Conservation (phyloP, 2,113 vertebrate genomes). For the Apus apus region DNA sequence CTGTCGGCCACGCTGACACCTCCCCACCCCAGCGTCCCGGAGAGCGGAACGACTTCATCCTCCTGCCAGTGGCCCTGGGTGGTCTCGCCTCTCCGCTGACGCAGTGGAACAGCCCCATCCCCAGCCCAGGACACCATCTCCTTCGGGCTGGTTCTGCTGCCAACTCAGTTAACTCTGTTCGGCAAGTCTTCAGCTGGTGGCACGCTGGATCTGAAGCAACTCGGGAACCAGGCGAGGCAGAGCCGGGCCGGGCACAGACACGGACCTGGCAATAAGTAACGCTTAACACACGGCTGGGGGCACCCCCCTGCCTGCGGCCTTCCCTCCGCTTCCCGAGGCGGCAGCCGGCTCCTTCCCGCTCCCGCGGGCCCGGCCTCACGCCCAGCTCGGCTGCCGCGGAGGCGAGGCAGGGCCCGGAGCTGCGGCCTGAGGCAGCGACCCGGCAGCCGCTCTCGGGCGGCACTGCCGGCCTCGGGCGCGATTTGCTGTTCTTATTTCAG, state of each 20-base stretch:
- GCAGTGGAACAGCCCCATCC: background rate
- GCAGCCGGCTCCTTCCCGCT: no score
- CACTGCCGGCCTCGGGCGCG: no score
- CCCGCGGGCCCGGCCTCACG: no score
- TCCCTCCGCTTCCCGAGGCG: rapidly evolving
- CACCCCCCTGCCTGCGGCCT: rapidly evolving
- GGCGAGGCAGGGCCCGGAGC: no score
- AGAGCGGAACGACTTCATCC: background rate
- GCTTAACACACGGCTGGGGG: rapidly evolving
- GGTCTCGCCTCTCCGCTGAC: rapidly evolving
- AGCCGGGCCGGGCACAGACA: background rate
- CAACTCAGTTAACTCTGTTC: background rate
- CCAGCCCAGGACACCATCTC: rapidly evolving
- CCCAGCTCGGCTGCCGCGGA: no score
- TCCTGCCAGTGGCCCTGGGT: background rate
- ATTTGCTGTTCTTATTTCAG: no score
- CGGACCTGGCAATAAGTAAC: background rate
- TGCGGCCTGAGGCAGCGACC: no score
- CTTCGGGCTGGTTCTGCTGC: background rate
- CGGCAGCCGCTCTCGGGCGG: no score
- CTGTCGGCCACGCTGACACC: background rate
- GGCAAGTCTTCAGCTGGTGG: background rate
- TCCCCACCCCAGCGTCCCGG: rapidly evolving
- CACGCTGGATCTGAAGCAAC: rapidly evolving
- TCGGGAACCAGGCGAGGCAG: rapidly evolving